Evolutionary conservation across 2,113 vertebrate species (phyloP).

Genomic region (Elephantulus edwardii): DNA sequence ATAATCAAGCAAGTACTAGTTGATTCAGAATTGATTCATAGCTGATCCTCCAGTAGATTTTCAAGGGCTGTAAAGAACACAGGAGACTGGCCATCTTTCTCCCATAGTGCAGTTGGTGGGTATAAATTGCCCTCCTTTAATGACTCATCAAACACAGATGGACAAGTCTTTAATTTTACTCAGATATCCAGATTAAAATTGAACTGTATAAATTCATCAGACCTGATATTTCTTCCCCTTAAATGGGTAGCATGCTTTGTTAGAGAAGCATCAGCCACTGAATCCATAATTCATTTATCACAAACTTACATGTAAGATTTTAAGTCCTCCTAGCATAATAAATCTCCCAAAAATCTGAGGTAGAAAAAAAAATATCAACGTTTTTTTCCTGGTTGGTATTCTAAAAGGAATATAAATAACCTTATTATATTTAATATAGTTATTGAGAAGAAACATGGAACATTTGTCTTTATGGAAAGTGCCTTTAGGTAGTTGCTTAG

Average conservation of each 20-base stretch:
- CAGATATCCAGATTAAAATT: constrained; percentile 3
- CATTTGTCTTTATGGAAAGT: constrained; percentile 77
- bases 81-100: too few species aligned
- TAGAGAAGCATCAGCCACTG: not conserved
- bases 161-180: constrained; percentile 30
- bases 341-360: constrained; percentile 36
- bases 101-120: too few species aligned
- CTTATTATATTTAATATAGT: constrained; percentile 66
- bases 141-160: too few species aligned
- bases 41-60: too few species aligned
- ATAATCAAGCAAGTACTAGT: too few species aligned
- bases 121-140: too few species aligned
- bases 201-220: not conserved
- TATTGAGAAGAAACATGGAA: constrained; percentile 72
- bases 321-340: constrained; percentile 39
- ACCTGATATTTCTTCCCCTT: not conserved
- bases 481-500: constrained; percentile 77
- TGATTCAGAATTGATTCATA: too few species aligned
- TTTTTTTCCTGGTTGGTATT: constrained; percentile 46
- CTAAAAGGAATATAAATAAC: constrained; percentile 46
- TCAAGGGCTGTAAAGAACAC: too few species aligned
- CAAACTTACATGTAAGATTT: not conserved
- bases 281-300: constrained; percentile 54
- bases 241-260: not conserved
- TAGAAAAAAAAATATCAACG: not conserved